phyloP scores from a whole-genome alignment of 1,140 invertebrate species.

The Carposina sasakii region DNA sequence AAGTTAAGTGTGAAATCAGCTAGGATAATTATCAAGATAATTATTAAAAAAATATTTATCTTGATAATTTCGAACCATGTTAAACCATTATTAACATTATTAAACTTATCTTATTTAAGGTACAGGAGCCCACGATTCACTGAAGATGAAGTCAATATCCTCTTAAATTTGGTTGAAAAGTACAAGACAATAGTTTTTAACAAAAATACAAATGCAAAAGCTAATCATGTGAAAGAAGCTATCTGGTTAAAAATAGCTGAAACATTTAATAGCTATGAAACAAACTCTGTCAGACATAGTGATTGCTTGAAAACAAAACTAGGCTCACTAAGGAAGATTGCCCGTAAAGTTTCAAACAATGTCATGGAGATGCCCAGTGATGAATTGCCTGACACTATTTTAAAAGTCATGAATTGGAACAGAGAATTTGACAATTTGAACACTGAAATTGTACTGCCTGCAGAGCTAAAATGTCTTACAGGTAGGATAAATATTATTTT shows the following conservation, averaged over 20 bases:
- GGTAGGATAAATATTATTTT: too few species aligned
- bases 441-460: too few species aligned
- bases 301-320: slow-evolving; percentile 53
- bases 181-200: slow-evolving; percentile 50
- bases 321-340: too few species aligned
- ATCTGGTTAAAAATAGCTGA: slow-evolving; percentile 50
- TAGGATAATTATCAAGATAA: too few species aligned
- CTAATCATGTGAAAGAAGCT: slow-evolving; percentile 42
- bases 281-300: slow-evolving; percentile 33
- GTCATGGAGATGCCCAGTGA: slow-evolving; percentile 29
- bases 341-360: slow-evolving; percentile 44
- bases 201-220: slow-evolving; percentile 38
- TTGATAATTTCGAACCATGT: too few species aligned
- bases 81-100: too few species aligned
- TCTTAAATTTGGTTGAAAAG: slow-evolving; percentile 45
- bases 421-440: too few species aligned
- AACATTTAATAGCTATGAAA: slow-evolving; percentile 41
- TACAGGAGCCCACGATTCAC: slow-evolving; percentile 43
- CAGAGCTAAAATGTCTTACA: too few species aligned
- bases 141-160: slow-evolving; percentile 38
- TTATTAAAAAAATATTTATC: too few species aligned
- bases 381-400: slow-evolving; percentile 37
- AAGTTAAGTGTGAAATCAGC: too few species aligned
- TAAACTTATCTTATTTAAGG: too few species aligned
- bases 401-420: too few species aligned